These are phyloP conservation scores for Chelonia mydas DNA, from an alignment of 2,797 vertebrate genomes.

Conservation along the genomic window DNA sequence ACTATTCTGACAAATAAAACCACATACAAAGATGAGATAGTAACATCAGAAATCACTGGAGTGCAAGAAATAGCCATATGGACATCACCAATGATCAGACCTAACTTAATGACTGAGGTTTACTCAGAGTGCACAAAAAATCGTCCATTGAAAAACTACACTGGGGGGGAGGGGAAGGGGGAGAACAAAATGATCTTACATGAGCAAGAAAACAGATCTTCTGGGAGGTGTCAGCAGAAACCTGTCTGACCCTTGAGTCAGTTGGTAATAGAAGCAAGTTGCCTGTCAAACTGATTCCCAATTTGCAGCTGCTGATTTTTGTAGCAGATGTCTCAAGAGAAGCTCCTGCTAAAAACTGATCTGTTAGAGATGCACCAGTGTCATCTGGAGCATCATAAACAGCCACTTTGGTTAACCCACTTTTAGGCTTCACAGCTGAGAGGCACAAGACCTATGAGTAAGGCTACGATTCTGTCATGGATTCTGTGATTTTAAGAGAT, in stretches of 20 bases:
- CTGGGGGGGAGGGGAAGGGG: rapidly evolving
- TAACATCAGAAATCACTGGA: background rate
- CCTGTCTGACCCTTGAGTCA: background rate
- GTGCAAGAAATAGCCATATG: background rate
- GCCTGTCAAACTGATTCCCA: background rate
- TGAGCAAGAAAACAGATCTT: background rate
- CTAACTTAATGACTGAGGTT: background rate
- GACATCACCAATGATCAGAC: background rate
- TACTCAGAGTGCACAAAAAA: background rate
- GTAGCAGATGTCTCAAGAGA: background rate
- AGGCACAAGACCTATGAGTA: background rate
- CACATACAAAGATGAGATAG: background rate
- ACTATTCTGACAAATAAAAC: background rate
- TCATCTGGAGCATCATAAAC: background rate
- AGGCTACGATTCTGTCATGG: too few species aligned
- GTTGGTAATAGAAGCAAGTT: background rate
- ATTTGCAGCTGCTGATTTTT: background rate
- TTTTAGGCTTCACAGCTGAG: background rate
- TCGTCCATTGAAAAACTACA: background rate
- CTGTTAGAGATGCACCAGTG: background rate
- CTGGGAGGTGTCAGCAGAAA: background rate
- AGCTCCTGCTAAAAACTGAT: background rate
- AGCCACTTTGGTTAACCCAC: background rate
- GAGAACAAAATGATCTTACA: background rate
- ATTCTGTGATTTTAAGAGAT: background rate